Evolutionary conservation across 2,113 vertebrate species (phyloP).

Genomic region (Donacobius atricapilla): DNA sequence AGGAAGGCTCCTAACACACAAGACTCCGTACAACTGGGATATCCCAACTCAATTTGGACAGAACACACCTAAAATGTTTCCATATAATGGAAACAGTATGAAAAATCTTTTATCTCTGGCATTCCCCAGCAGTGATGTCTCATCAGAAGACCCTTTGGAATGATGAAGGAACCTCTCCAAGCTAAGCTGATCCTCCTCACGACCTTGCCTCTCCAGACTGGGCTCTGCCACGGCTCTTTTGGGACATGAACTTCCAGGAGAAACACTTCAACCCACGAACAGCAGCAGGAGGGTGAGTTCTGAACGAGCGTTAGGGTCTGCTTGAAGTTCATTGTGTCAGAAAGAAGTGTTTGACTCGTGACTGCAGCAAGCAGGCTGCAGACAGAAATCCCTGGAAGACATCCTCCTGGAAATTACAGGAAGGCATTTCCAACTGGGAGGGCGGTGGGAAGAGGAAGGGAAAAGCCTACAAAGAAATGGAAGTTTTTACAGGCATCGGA

Average conservation of each 20-base stretch:
- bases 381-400: conserved; percentile 20
- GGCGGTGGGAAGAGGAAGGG: conserved; percentile 6
- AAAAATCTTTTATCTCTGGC: background rate
- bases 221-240: fast-evolving
- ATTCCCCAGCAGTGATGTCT: background rate
- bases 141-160: background rate
- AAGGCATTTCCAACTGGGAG: conserved; percentile 41
- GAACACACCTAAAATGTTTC: background rate
- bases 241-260: background rate
- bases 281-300: background rate
- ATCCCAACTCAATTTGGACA: too few relatives aligned
- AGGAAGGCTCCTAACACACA: fast-evolving
- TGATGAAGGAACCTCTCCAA: background rate
- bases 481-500: conserved; percentile 25
- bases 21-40: fast-evolving
- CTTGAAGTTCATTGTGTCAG: background rate
- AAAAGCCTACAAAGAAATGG: conserved; percentile 48
- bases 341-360: background rate
- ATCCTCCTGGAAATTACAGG: conserved; percentile 1
- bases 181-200: fast-evolving
- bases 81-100: background rate
- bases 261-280: fast-evolving
- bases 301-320: background rate
- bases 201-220: background rate
- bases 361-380: background rate